These are phyloP conservation scores for Falco peregrinus DNA, from an alignment of 2,797 vertebrate species.

Conservation along the genomic window DNA sequence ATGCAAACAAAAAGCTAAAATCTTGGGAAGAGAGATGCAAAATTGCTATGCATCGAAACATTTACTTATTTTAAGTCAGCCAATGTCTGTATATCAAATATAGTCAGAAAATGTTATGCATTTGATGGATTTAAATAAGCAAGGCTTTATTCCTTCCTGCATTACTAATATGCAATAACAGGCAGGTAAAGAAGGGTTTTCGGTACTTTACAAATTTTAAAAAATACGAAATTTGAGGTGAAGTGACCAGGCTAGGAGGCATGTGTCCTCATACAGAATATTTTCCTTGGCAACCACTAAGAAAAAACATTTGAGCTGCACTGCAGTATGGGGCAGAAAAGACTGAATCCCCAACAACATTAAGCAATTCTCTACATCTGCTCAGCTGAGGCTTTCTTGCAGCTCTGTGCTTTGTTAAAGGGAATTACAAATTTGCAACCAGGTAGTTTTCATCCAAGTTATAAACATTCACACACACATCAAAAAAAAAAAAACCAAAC, in stretches of 20 bases:
- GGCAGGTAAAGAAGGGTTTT: not conserved
- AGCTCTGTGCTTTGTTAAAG: not conserved
- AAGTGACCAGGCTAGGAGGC: not conserved
- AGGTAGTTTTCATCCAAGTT: not conserved
- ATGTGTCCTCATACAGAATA: not conserved
- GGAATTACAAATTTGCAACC: not conserved
- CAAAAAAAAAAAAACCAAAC: not conserved
- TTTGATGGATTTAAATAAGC: not conserved
- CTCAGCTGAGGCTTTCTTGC: not conserved
- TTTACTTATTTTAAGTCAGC: not conserved
- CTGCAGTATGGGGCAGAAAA: accelerated
- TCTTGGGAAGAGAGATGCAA: not conserved
- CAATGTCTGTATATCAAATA: not conserved
- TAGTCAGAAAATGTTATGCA: accelerated
- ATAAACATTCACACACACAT: accelerated
- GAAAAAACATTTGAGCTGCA: not conserved
- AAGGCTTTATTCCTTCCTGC: not conserved
- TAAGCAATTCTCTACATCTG: not conserved
- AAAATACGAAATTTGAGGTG: not conserved
- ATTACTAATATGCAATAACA: not conserved
- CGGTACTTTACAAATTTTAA: not conserved
- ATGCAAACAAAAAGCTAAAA: not conserved
- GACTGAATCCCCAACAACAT: not conserved
- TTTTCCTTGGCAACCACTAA: not conserved
- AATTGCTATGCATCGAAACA: not conserved